phyloP scores from a whole-genome alignment of 2,797 vertebrate genomes.

The Clarias pachynema region DNA sequence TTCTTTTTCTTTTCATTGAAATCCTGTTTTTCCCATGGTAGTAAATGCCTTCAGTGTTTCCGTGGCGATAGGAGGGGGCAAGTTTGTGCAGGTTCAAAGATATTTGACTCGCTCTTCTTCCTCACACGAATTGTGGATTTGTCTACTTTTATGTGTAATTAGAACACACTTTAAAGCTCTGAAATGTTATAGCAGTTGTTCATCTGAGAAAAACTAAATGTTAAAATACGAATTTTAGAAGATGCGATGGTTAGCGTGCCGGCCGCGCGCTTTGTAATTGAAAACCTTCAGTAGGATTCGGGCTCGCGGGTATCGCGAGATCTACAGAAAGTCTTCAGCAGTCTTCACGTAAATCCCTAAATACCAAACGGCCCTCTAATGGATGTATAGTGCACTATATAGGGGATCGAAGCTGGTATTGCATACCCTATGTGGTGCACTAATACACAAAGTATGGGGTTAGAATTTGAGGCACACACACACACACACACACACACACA shows the following conservation, averaged over 20 bases:
- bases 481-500: neutral
- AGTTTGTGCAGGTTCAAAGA: slow-evolving; percentile 41
- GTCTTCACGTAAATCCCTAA: slow-evolving; percentile 16
- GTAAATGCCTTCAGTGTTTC: slow-evolving; percentile 51
- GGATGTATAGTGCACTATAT: slow-evolving; percentile 11
- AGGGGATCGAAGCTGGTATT: neutral
- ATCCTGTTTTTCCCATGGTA: slow-evolving; percentile 28
- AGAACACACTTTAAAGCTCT: neutral
- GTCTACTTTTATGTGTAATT: slow-evolving; percentile 13
- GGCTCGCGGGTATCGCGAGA: slow-evolving; percentile 35
- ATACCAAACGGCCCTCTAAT: slow-evolving; percentile 10
- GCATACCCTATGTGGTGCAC: slow-evolving; percentile 4
- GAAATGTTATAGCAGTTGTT: neutral
- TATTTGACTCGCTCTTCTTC: slow-evolving; percentile 11
- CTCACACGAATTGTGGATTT: slow-evolving; percentile 28
- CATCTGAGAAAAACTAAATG: no score
- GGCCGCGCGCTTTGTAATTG: slow-evolving; percentile 35
- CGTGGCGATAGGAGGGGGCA: slow-evolving; percentile 45
- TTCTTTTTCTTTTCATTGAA: slow-evolving; percentile 40
- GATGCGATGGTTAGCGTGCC: neutral
- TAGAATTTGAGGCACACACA: slow-evolving; percentile 3
- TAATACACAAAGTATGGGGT: neutral
- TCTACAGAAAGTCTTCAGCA: slow-evolving; percentile 3
- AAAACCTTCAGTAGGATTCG: slow-evolving; percentile 22
- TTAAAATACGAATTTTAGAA: neutral